phyloP scores from a whole-genome alignment of 30 jellyfish, hydroid and myxozoan genomes.

The Rhopilema esculentum region DNA sequence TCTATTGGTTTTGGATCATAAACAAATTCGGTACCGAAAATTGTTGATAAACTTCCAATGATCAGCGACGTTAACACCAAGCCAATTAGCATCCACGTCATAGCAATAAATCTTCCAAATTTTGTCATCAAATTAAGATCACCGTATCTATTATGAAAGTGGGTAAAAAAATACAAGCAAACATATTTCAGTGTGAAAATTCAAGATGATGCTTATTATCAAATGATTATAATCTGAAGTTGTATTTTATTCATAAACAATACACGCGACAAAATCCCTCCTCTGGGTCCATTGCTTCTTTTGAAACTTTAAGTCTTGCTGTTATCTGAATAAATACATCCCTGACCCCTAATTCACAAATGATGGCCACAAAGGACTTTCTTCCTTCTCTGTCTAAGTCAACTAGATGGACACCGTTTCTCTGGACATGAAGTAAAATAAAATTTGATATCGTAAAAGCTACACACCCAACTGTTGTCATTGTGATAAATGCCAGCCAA shows the following conservation, averaged over 20 bases:
- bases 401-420: neutral
- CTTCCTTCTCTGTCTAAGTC: neutral
- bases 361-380: too few species aligned
- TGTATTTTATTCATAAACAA: too few species aligned
- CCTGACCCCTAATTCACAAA: too few species aligned
- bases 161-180: neutral
- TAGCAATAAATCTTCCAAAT: slow-evolving; percentile 22
- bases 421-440: neutral
- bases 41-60: slow-evolving; percentile 35
- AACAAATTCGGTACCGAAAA: slow-evolving; percentile 9
- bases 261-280: too few species aligned
- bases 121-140: slow-evolving; percentile 34
- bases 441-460: neutral
- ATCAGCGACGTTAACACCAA: slow-evolving; percentile 32
- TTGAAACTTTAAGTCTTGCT: too few species aligned
- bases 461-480: slow-evolving; percentile 81
- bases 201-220: neutral
- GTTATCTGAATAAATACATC: too few species aligned
- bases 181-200: neutral
- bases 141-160: slow-evolving; percentile 54
- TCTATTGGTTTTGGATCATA: neutral
- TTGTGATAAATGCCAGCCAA: slow-evolving; percentile 73
- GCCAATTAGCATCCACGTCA: slow-evolving; percentile 55
- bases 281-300: too few species aligned
- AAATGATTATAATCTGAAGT: neutral